Conservation (phyloP, 1,140 invertebrate species). For the Anastatus disparis region DNA sequence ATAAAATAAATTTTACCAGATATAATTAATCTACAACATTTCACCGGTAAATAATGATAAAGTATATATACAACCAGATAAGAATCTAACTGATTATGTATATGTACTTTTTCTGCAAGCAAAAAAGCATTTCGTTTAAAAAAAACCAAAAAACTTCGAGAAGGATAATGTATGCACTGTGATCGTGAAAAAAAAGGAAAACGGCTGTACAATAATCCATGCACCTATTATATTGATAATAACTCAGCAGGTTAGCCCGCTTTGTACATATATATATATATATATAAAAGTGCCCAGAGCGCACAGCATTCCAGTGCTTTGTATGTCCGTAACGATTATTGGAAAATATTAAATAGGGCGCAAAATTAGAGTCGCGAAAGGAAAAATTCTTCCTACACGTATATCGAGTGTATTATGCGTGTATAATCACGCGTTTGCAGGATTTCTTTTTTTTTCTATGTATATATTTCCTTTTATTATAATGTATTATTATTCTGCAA, state of each 20-base stretch:
- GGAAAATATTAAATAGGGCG: conserved; percentile 2
- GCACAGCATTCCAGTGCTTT: conserved; percentile 3
- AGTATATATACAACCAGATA: conserved; percentile 1
- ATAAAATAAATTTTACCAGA: conserved; percentile 22
- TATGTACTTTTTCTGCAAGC: neutral
- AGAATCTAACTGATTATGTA: neutral
- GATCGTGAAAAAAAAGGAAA: too few relatives aligned
- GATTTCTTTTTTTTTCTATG: too few relatives aligned
- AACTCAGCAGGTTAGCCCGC: too few relatives aligned
- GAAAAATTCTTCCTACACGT: too few relatives aligned
- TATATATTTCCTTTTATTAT: neutral
- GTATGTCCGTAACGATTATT: neutral
- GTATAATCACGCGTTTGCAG: neutral
- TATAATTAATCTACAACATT: conserved; percentile 3
- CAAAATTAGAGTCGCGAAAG: neutral
- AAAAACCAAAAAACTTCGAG: too few relatives aligned
- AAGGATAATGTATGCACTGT: too few relatives aligned
- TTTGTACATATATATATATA: too few relatives aligned
- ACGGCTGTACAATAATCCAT: too few relatives aligned
- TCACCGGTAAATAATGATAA: conserved; percentile 20
- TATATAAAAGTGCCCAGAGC: neutral
- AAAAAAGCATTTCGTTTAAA: neutral
- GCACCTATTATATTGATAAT: too few relatives aligned
- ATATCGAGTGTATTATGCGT: too few relatives aligned
- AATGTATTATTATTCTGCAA: conserved; percentile 12